A percentile compares a stretch with the other conserved stretches of the same genome.
Conservation (phyloP, 30 jellyfish, hydroid and myxozoan species). For the Mastigias papua region DNA sequence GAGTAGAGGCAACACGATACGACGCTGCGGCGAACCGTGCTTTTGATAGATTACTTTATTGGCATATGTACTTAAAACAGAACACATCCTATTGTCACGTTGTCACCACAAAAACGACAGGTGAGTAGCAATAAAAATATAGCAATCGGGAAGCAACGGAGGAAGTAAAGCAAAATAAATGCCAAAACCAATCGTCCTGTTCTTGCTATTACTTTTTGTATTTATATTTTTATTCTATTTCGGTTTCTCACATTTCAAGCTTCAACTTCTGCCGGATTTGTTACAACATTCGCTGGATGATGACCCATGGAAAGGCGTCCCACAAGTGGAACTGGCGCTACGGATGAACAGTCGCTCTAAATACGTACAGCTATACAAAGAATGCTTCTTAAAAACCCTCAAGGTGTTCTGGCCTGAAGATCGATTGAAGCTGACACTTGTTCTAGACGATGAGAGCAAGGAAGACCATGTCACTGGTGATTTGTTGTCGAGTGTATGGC, state of each 20-base stretch:
- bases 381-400: conserved; percentile 40
- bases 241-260: not conserved
- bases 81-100: no score
- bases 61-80: no score
- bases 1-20: no score
- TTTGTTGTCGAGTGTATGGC: conserved; percentile 23
- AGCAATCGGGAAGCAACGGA: no score
- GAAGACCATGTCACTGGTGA: conserved; percentile 67
- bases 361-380: conserved; percentile 31
- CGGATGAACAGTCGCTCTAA: conserved; percentile 56
- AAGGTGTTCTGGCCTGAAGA: conserved; percentile 69
- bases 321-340: conserved; percentile 37
- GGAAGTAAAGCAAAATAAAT: not conserved
- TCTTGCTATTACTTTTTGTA: not conserved
- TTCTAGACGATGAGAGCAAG: conserved; percentile 55
- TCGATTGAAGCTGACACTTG: conserved; percentile 35
- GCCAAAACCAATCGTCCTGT: not conserved
- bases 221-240: not conserved
- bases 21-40: no score
- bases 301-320: conserved; percentile 23
- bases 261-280: not conserved
- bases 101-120: no score
- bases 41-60: no score
- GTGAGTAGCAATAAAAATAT: no score
- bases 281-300: not conserved